Evolutionary conservation across 2,888 invertebrate species (phyloP).

Genomic region (Lochmaea capreae): DNA sequence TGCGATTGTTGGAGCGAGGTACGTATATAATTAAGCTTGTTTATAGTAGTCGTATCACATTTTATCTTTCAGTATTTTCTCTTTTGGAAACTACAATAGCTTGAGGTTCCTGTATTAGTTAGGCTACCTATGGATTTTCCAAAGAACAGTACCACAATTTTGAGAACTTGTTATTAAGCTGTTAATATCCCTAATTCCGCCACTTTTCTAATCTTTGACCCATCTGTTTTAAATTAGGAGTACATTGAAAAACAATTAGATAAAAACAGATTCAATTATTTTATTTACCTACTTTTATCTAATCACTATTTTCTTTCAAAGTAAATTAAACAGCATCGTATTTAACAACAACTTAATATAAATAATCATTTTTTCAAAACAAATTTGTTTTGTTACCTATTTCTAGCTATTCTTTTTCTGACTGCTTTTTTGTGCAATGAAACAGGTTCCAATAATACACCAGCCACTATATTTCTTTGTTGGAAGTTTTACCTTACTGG

Average conservation of each 20-base stretch:
- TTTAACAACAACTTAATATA: no score
- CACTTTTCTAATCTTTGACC: neutral
- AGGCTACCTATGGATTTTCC: no score
- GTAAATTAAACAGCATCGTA: neutral
- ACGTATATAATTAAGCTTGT: slow-evolving; percentile 11
- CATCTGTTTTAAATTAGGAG: neutral
- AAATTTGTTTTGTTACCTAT: no score
- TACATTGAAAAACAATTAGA: neutral
- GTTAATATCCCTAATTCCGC: no score
- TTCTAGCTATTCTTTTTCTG: no score
- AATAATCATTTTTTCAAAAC: no score
- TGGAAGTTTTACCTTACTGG: neutral
- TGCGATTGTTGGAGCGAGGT: slow-evolving; percentile 84
- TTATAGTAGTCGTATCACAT: neutral
- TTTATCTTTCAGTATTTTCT: no score
- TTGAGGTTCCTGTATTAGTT: no score
- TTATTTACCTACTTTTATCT: neutral
- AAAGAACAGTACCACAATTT: no score
- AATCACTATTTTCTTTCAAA: neutral
- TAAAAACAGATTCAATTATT: neutral
- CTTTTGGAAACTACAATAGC: no score
- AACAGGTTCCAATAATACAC: no score
- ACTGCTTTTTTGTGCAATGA: no score
- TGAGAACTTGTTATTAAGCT: neutral
- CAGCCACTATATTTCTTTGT: neutral